Percentiles rank a stretch among this genome's conserved stretches.
Conservation (phyloP, 2,888 invertebrate species). For the Hypolimnas misippus region DNA sequence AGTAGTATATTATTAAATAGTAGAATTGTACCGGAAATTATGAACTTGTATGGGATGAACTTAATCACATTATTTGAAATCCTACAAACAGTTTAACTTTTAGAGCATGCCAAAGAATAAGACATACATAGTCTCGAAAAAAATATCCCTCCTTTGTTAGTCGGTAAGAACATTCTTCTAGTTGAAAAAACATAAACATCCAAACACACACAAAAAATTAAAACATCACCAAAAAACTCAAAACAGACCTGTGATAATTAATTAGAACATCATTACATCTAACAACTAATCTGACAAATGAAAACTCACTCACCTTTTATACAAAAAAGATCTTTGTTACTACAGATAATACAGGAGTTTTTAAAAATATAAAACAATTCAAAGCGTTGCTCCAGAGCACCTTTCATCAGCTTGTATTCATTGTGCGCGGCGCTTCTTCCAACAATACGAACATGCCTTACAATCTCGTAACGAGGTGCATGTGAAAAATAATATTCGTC, state of each 20-base stretch:
- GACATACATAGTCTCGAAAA: too few species aligned
- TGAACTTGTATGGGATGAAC: too few species aligned
- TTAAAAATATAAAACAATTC: conserved; percentile 11
- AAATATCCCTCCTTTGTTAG: too few species aligned
- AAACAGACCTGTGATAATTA: background rate
- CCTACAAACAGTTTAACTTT: too few species aligned
- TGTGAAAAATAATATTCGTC: background rate
- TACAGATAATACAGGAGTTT: background rate
- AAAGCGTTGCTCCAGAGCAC: conserved; percentile 19
- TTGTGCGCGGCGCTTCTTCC: conserved; percentile 19
- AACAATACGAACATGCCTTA: conserved; percentile 30
- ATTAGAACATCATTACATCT: background rate
- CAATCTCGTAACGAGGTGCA: conserved; percentile 28
- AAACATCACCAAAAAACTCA: background rate
- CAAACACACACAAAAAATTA: too few species aligned
- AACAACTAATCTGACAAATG: background rate
- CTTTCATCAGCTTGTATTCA: conserved; percentile 30
- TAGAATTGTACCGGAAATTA: too few species aligned
- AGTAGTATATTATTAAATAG: too few species aligned
- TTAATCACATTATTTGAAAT: too few species aligned
- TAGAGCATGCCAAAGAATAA: too few species aligned
- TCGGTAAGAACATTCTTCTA: too few species aligned
- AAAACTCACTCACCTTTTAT: background rate
- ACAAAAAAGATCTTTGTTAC: background rate
- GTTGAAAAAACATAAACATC: too few species aligned